phyloP scores from a whole-genome alignment of 64 coral and sea anemone species.

The Pocillopora verrucosa region DNA sequence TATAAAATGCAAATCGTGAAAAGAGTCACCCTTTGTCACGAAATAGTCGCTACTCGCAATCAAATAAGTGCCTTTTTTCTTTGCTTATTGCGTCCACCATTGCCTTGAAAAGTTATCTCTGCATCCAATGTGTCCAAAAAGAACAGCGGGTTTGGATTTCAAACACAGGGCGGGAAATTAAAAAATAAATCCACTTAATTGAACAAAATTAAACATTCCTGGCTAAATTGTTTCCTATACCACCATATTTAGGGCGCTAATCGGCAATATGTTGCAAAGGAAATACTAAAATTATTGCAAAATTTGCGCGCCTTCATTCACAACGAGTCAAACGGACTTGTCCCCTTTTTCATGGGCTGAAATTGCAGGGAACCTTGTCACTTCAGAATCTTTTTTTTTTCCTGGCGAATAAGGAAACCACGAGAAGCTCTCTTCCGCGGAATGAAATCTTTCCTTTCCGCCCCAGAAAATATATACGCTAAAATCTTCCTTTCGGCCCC shows the following conservation, averaged over 20 bases:
- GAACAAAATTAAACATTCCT: not conserved
- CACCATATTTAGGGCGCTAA: not conserved
- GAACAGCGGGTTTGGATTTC: not conserved
- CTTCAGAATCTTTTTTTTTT: too few species aligned
- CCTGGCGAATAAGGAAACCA: too few species aligned
- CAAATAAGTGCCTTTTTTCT: not conserved
- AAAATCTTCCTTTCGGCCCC: too few species aligned
- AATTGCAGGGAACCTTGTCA: too few species aligned
- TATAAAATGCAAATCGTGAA: not conserved
- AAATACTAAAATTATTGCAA: too few species aligned
- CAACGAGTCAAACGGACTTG: not conserved
- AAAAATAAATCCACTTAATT: conserved; percentile 9
- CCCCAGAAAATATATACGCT: too few species aligned
- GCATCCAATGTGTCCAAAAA: not conserved
- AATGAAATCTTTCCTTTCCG: too few species aligned
- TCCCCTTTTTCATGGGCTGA: not conserved
- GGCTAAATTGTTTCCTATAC: not conserved
- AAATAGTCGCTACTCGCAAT: not conserved
- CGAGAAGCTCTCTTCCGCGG: too few species aligned
- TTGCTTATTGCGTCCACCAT: not conserved
- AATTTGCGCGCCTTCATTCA: not conserved
- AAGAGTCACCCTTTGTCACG: not conserved
- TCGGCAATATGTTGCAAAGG: not conserved
- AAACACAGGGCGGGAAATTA: not conserved
- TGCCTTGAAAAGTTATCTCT: not conserved